phyloP scores from a whole-genome alignment of 2,888 invertebrate species.

The Meandrusa payeni region DNA sequence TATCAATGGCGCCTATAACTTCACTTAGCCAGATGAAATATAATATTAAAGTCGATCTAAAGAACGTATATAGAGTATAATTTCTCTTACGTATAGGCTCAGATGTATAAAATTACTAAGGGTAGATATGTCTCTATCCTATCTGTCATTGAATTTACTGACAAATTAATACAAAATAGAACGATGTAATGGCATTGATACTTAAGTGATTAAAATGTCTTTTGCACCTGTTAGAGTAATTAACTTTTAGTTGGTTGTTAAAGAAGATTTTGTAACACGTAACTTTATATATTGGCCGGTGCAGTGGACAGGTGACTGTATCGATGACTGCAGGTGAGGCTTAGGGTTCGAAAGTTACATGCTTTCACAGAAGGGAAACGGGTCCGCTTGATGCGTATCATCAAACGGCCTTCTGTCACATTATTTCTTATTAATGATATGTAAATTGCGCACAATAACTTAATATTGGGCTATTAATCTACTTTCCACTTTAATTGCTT shows the following conservation, averaged over 20 bases:
- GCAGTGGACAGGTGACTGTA: constrained; percentile 19
- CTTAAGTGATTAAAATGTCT: constrained; percentile 11
- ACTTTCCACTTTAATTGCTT: constrained; percentile 20
- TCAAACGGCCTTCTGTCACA: constrained; percentile 20
- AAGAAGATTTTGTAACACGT: constrained; percentile 16
- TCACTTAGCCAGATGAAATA: too few relatives aligned
- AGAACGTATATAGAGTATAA: too few relatives aligned
- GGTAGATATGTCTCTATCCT: too few relatives aligned
- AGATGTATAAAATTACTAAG: too few relatives aligned
- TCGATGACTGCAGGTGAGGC: constrained; percentile 20
- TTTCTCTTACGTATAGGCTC: too few relatives aligned
- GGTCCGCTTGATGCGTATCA: constrained; percentile 18
- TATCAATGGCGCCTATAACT: too few relatives aligned
- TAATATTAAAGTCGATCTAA: too few relatives aligned
- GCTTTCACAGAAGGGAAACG: constrained; percentile 25
- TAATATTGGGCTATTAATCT: constrained; percentile 20
- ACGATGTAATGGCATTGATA: constrained; percentile 25
- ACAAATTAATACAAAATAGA: too few relatives aligned
- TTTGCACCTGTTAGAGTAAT: constrained; percentile 9
- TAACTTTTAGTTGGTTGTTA: constrained; percentile 7
- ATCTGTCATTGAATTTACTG: too few relatives aligned
- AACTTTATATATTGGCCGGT: neutral
- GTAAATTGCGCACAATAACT: constrained; percentile 21
- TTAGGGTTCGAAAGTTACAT: constrained; percentile 16
- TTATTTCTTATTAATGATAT: constrained; percentile 23